These are phyloP conservation scores for Nothobranchius furzeri DNA, from an alignment of 2,113 vertebrate species.

Conservation along the genomic window DNA sequence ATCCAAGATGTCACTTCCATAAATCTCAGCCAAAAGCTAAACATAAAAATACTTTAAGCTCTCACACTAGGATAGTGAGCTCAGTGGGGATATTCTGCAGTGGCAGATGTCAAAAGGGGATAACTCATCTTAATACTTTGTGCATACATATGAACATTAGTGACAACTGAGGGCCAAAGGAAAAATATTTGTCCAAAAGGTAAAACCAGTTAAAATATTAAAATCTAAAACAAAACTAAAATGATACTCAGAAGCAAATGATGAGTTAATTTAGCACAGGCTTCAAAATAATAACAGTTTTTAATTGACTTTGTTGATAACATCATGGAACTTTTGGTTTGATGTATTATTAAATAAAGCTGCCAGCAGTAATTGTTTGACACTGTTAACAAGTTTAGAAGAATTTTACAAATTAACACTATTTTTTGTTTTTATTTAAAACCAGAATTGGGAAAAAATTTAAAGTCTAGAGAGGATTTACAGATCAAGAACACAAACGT, in stretches of 20 bases:
- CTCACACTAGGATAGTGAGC: background rate
- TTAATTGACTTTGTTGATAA: background rate
- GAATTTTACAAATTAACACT: too few species aligned
- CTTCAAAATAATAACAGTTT: too few species aligned
- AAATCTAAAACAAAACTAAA: background rate
- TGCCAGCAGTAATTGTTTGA: too few species aligned
- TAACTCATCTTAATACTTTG: slow-evolving; percentile 2
- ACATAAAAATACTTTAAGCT: slow-evolving; percentile 5
- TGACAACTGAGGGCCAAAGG: background rate
- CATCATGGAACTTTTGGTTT: background rate
- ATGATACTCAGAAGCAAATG: too few species aligned
- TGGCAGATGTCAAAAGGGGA: slow-evolving; percentile 21
- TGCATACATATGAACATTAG: background rate
- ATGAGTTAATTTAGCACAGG: too few species aligned
- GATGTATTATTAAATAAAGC: background rate
- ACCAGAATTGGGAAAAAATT: too few species aligned
- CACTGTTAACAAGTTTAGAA: too few species aligned
- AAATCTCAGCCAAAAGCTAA: slow-evolving; percentile 44
- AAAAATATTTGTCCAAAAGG: background rate
- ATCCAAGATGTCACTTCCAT: slow-evolving; percentile 57
- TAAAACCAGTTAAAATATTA: background rate
- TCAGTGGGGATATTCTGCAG: slow-evolving; percentile 6
- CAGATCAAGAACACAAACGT: too few species aligned
- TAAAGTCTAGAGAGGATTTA: too few species aligned
- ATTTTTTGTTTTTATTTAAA: too few species aligned